Evolutionary conservation across 2,797 vertebrate genomes (phyloP), one percentile per base, ranked within the genome.

Genomic region (Acrossocheilus wenchowensis): DNA sequence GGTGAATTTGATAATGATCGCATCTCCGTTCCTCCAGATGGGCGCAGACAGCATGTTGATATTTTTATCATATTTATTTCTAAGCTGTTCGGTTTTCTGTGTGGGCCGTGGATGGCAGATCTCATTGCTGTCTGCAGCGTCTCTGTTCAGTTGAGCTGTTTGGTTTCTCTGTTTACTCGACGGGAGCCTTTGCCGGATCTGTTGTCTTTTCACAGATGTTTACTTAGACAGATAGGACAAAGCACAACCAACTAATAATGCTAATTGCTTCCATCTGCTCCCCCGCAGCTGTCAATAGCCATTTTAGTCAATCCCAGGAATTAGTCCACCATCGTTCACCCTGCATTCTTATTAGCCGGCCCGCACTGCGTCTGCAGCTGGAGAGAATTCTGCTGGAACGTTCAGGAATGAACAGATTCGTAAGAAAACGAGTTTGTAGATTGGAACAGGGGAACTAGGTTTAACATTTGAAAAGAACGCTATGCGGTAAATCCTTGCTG

Each of bases 191-290:
- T 72, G 48, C 62, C 41, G 10, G 78, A 78, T 78, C 83, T 84
- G 83, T 77, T 88, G 83, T 89, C 73, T 84, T 80, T 79, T 73
- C 88, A 89, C 90, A 92, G 92, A 92, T 91, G 91, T 93, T 93
- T 93, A 92, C 90, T 86, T 86, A 91, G 90, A 91, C 86, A 41
- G 88, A 93, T 83, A 91, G 91, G 92, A 92, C 88, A 87, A 90
- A 91, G 87, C 90, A 91, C 87, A 90, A 91, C 81, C 78, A 88
- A 91, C 92, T 91, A 92, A 93, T 92, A 89, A 91, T 75, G 68
- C 87, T 92, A 93, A 94, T 93, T 92, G 92, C 92, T 91, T 86
- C 93, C 92, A 93, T 94, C 93, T 94, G 93, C 89, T 94, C 90
- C 81, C 41, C 50, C 90, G 87, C 91, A 92, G 90, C 93, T 93